A percentile compares a stretch with the other conserved stretches of the same genome.
phyloP scores from a whole-genome alignment of 2,113 vertebrate genomes.

The Gymnocephalus cernua region DNA sequence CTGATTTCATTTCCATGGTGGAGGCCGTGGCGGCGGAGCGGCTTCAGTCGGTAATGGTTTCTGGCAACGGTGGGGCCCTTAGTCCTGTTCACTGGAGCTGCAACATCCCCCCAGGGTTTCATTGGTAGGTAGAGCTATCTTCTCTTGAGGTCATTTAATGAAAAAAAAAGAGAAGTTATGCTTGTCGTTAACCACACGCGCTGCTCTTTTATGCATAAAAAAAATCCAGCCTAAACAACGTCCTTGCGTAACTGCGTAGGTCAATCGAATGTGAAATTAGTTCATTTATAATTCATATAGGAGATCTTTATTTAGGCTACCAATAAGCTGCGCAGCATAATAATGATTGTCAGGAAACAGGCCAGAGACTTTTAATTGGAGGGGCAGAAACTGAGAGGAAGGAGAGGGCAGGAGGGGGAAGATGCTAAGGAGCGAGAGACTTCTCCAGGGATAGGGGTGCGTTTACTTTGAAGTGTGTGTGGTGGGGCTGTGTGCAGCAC shows the following conservation, averaged over 20 bases:
- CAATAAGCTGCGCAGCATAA: constrained; percentile 28
- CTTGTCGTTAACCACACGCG: constrained; percentile 48
- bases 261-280: constrained; percentile 60
- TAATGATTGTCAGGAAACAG: constrained; percentile 20
- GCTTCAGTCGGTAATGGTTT: constrained; percentile 72
- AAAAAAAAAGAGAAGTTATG: constrained; percentile 34
- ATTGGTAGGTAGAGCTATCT: constrained; percentile 62
- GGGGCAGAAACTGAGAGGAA: constrained; percentile 20
- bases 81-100: constrained; percentile 82
- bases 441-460: constrained; percentile 50
- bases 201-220: constrained; percentile 42
- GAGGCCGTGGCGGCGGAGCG: constrained; percentile 51
- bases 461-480: constrained; percentile 64
- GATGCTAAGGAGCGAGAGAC: constrained; percentile 29
- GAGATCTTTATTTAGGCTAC: constrained; percentile 32
- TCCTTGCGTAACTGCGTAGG: constrained; percentile 42
- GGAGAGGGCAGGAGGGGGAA: background rate
- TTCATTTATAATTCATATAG: constrained; percentile 41
- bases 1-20: constrained; percentile 65
- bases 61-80: constrained; percentile 76
- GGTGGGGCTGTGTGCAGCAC: constrained; percentile 39
- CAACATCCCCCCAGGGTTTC: constrained; percentile 75
- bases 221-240: constrained; percentile 25
- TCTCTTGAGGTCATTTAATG: constrained; percentile 60
- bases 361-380: constrained; percentile 62